Conservation (phyloP, 1,140 invertebrate species). For the Cydia pomonella region DNA sequence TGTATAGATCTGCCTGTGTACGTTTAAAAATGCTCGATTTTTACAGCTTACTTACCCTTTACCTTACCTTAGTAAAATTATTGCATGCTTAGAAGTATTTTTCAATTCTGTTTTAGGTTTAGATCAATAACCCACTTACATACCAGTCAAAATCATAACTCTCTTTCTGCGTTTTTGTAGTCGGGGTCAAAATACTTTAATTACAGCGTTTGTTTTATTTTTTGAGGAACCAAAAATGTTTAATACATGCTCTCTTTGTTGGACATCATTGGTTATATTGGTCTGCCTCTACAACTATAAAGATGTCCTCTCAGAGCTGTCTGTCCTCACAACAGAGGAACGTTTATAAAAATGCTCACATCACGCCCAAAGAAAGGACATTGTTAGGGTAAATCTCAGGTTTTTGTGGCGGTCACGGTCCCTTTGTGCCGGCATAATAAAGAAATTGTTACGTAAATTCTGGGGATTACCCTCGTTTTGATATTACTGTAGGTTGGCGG, state of each 20-base stretch:
- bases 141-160: too few relatives aligned
- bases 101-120: too few relatives aligned
- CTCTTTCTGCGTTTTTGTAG: too few relatives aligned
- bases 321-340: conserved; percentile 39
- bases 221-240: too few relatives aligned
- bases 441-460: conserved; percentile 54
- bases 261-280: not conserved
- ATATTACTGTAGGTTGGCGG: conserved; percentile 29
- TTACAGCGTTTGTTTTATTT: too few relatives aligned
- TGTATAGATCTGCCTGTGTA: too few relatives aligned
- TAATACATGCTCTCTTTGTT: not conserved
- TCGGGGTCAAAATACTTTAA: too few relatives aligned
- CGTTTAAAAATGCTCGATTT: too few relatives aligned
- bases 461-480: conserved; percentile 48
- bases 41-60: too few relatives aligned
- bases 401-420: conserved; percentile 52
- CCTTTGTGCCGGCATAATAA: conserved; percentile 56
- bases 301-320: not conserved
- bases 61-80: too few relatives aligned
- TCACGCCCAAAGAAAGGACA: conserved; percentile 56
- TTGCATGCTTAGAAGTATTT: too few relatives aligned
- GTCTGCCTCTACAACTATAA: not conserved
- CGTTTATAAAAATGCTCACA: conserved; percentile 70
- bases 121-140: too few relatives aligned
- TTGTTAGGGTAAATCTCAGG: conserved; percentile 60